Conservation (phyloP, 2,888 invertebrate genomes). For the Strigamia maritima region DNA sequence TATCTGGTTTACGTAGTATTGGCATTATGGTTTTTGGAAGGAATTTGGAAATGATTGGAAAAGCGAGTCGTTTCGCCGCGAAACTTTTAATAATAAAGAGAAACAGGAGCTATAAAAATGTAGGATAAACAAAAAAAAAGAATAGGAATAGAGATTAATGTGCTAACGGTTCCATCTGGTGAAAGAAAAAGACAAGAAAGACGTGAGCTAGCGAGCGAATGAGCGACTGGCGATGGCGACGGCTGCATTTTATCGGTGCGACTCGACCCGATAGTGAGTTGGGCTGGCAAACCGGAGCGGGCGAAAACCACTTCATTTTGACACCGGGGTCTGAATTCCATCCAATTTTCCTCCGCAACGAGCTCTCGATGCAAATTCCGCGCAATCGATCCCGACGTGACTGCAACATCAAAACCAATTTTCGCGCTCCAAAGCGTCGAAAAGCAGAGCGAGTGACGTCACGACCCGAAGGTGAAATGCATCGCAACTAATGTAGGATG, state of each 20-base stretch:
- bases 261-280: constrained; percentile 25
- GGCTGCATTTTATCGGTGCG: constrained; percentile 23
- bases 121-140: background rate
- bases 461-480: constrained; percentile 7
- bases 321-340: constrained; percentile 24
- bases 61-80: background rate
- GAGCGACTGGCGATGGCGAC: background rate
- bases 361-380: constrained; percentile 14
- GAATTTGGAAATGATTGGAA: background rate
- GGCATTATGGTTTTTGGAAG: too few relatives aligned
- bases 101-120: background rate
- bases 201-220: background rate
- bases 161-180: constrained; percentile 13
- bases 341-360: constrained; percentile 27
- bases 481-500: constrained; percentile 14
- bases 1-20: too few relatives aligned
- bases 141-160: background rate
- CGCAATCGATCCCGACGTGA: background rate
- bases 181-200: background rate
- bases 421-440: background rate
- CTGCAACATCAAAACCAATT: constrained; percentile 15
- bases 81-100: constrained; percentile 4
- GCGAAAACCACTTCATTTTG: constrained; percentile 27
- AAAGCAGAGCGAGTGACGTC: background rate
- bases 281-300: constrained; percentile 13